Evolutionary conservation across 2,888 invertebrate species (phyloP).

Genomic region (Neocrepidodera transversa): DNA sequence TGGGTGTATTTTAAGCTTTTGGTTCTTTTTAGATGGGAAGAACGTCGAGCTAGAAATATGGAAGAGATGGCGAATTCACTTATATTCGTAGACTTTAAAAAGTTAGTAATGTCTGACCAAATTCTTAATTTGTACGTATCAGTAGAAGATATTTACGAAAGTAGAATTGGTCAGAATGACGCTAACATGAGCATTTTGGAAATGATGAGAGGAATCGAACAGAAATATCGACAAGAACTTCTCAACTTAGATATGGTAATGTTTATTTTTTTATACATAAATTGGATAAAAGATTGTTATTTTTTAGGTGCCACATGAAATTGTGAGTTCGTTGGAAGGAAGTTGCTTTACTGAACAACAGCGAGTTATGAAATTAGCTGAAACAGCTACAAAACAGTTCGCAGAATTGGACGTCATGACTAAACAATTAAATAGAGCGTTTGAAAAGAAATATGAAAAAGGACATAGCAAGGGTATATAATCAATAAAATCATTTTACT

Average conservation of each 20-base stretch:
- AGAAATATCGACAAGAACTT: slow-evolving; percentile 60
- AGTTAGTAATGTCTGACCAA: slow-evolving; percentile 64
- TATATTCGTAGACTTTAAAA: slow-evolving; percentile 66
- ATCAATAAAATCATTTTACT: neutral
- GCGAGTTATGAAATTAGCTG: slow-evolving; percentile 63
- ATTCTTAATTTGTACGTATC: slow-evolving; percentile 66
- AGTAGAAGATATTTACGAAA: slow-evolving; percentile 71
- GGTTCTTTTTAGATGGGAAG: slow-evolving; percentile 58
- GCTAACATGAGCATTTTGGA: slow-evolving; percentile 64
- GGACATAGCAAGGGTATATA: slow-evolving; percentile 34
- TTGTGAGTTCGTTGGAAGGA: slow-evolving; percentile 63
- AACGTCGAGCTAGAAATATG: slow-evolving; percentile 63
- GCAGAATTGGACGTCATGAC: slow-evolving; percentile 62
- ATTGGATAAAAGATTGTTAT: neutral
- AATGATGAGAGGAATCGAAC: slow-evolving; percentile 68
- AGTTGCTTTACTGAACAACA: slow-evolving; percentile 64
- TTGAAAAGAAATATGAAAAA: slow-evolving; percentile 53
- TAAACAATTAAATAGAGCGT: slow-evolving; percentile 60
- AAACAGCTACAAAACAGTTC: slow-evolving; percentile 67
- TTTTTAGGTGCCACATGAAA: slow-evolving; percentile 60
- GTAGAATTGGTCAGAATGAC: slow-evolving; percentile 66
- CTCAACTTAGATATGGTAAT: slow-evolving; percentile 63
- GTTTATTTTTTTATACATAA: neutral
- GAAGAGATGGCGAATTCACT: slow-evolving; percentile 65
- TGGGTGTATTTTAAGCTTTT: too few species aligned